phyloP scores from a whole-genome alignment of 2,888 invertebrate genomes.

The Scaptomyza flava region DNA sequence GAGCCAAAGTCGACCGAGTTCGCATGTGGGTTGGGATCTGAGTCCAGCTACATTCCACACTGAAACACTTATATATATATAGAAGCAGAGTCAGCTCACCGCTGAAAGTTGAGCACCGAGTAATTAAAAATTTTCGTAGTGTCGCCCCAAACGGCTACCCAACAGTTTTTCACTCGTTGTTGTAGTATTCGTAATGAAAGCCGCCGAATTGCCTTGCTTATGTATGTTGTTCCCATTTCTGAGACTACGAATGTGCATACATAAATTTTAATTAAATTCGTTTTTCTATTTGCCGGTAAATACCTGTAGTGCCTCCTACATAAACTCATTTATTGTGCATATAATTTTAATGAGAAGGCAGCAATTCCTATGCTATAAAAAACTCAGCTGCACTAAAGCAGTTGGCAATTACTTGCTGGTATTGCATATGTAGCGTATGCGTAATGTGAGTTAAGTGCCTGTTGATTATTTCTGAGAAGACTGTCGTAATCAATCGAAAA shows the following conservation, averaged over 20 bases:
- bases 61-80: constrained; percentile 11
- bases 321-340: constrained; percentile 18
- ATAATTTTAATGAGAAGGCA: constrained; percentile 71
- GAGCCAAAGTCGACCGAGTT: constrained; percentile 49
- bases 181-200: constrained; percentile 51
- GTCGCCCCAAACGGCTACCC: constrained; percentile 57
- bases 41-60: constrained; percentile 32
- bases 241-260: constrained; percentile 28
- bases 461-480: too few species aligned
- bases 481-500: too few species aligned
- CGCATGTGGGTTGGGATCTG: constrained; percentile 8
- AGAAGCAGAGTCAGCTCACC: constrained; percentile 21
- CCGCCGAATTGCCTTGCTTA: constrained; percentile 64
- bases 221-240: constrained; percentile 42
- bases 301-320: constrained; percentile 29
- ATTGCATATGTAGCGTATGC: constrained; percentile 35
- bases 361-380: constrained; percentile 52
- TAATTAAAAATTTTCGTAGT: constrained; percentile 73
- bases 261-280: constrained; percentile 78
- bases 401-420: constrained; percentile 51
- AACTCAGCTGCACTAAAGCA: constrained; percentile 44
- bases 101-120: constrained; percentile 69
- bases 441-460: constrained; percentile 45
- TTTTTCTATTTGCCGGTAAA: constrained; percentile 66
- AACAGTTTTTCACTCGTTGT: constrained; percentile 34